These are phyloP conservation scores for Ailuropoda melanoleuca DNA, from an alignment of 2,113 vertebrate genomes.

Conservation along the genomic window DNA sequence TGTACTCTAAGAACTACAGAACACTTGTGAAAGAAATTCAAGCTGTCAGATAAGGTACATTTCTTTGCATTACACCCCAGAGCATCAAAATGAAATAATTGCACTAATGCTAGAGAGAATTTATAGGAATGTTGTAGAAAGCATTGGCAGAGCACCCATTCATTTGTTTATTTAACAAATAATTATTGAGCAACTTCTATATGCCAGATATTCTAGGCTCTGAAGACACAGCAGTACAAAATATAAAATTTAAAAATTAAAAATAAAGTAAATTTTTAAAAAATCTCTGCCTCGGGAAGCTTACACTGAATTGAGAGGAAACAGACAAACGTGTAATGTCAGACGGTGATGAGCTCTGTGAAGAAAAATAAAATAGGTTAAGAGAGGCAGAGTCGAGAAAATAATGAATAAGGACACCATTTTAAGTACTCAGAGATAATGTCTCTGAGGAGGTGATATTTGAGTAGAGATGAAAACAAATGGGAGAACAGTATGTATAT, in stretches of 20 bases:
- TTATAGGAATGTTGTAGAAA: neutral
- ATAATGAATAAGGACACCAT: neutral
- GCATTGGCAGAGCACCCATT: neutral
- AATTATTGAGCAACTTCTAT: neutral
- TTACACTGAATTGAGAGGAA: neutral
- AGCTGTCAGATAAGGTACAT: neutral
- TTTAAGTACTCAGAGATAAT: neutral
- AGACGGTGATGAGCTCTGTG: neutral
- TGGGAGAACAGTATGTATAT: neutral
- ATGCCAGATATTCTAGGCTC: neutral
- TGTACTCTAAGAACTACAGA: neutral
- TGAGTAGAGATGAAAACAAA: neutral
- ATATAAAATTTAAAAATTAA: neutral
- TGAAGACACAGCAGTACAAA: neutral
- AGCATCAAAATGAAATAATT: neutral
- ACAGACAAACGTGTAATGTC: neutral
- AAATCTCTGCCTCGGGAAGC: neutral
- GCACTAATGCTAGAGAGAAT: neutral
- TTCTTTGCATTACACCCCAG: neutral
- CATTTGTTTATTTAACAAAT: neutral
- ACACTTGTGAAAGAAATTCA: neutral
- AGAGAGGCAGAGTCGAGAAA: neutral
- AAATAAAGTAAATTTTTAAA: neutral
- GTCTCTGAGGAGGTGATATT: neutral
- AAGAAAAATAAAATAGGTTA: constrained; percentile 6